These are phyloP conservation scores for Dicentrarchus labrax DNA, from an alignment of 2,113 vertebrate genomes.

Conservation along the genomic window DNA sequence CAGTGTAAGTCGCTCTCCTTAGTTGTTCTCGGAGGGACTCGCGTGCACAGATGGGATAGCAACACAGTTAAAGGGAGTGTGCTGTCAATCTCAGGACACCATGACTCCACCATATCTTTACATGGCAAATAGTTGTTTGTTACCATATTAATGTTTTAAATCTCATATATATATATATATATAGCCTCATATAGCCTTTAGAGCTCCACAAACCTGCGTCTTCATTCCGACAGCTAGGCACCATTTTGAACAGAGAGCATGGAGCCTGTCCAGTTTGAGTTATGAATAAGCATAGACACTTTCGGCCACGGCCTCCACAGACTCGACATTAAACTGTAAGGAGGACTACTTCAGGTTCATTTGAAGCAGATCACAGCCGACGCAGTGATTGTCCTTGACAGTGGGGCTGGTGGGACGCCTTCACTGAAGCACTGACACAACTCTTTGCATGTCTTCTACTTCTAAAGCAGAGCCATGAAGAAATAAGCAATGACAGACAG, in stretches of 20 bases:
- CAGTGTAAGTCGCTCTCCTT: too few species aligned
- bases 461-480: constrained; percentile 33
- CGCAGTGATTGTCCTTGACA: not conserved
- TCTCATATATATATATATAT: too few species aligned
- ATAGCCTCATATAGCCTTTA: too few species aligned
- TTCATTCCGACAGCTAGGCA: too few species aligned
- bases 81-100: too few species aligned
- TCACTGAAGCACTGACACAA: not conserved
- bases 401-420: not conserved
- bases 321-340: not conserved
- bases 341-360: constrained; percentile 5
- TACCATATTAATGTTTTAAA: too few species aligned
- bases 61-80: too few species aligned
- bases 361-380: constrained; percentile 33
- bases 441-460: constrained; percentile 28
- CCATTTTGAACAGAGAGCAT: not conserved
- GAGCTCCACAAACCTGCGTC: too few species aligned
- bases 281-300: not conserved
- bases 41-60: too few species aligned
- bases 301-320: not conserved
- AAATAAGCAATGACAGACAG: constrained; percentile 31
- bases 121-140: too few species aligned
- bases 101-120: too few species aligned
- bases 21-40: too few species aligned
- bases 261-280: constrained; percentile 34